phyloP scores from a whole-genome alignment of 2,797 vertebrate species.

The Pterois miles region DNA sequence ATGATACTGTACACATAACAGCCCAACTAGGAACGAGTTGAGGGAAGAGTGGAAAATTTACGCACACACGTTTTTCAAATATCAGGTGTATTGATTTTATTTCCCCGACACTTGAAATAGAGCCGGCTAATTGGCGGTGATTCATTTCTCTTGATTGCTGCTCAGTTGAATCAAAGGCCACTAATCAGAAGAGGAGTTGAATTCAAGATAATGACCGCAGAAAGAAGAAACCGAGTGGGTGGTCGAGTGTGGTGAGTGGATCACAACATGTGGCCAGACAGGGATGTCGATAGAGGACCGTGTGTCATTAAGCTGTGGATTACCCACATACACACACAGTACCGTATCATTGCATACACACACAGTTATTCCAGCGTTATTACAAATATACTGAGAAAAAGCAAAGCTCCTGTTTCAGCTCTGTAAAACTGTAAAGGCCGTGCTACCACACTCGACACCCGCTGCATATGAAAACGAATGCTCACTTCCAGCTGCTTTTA shows the following conservation, averaged over 20 bases:
- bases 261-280: not conserved
- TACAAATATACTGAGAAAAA: not conserved
- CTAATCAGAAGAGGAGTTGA: conserved; percentile 32
- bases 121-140: not conserved
- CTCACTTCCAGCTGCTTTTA: not conserved
- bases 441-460: no score
- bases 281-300: not conserved
- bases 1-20: no score
- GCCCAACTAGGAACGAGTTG: no score
- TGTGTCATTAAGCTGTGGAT: not conserved
- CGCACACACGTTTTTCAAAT: not conserved
- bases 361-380: not conserved
- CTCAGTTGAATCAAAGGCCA: conserved; percentile 21
- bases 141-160: conserved; percentile 5
- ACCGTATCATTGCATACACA: not conserved
- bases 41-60: no score
- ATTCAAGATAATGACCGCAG: conserved; percentile 26
- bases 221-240: conserved; percentile 5
- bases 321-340: not conserved
- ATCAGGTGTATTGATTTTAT: not conserved
- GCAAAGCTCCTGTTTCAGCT: not conserved
- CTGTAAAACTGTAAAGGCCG: no score
- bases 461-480: not conserved
- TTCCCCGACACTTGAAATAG: not conserved
- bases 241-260: conserved; percentile 18